Conservation (phyloP, 2,888 invertebrate species). For the Drosophila stalkeri region DNA sequence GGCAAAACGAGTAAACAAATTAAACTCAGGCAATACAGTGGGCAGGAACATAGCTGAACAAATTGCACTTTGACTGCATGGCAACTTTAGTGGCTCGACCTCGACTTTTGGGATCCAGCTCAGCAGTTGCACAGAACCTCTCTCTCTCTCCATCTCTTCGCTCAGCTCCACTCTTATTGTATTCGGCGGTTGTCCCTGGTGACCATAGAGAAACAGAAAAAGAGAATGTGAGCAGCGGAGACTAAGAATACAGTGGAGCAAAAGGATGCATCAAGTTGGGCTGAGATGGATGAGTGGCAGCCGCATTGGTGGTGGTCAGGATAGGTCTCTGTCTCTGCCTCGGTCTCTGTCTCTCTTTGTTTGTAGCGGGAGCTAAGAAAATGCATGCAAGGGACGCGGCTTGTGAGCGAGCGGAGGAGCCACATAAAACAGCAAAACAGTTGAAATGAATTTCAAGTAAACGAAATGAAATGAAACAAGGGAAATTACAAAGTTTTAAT, state of each 20-base stretch:
- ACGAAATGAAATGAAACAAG: constrained; percentile 81
- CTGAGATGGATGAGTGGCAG: constrained; percentile 61
- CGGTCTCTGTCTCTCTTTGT: constrained; percentile 1
- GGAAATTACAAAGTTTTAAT: constrained; percentile 81
- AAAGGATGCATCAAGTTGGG: constrained; percentile 31
- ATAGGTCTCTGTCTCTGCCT: not conserved
- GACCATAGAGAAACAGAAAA: constrained; percentile 51
- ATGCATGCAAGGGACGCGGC: constrained; percentile 33
- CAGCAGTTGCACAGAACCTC: constrained; percentile 38
- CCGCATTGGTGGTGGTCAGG: constrained; percentile 44
- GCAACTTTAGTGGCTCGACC: constrained; percentile 68
- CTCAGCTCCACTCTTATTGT: constrained; percentile 39
- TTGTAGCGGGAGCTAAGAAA: constrained; percentile 46
- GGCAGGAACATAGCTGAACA: constrained; percentile 62
- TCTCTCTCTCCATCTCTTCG: not conserved
- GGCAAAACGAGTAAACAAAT: constrained; percentile 66
- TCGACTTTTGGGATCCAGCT: constrained; percentile 52
- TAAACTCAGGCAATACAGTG: constrained; percentile 58
- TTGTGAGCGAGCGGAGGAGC: not conserved
- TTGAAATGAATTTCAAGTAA: constrained; percentile 79
- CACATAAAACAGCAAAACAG: constrained; percentile 46
- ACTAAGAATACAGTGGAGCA: constrained; percentile 32
- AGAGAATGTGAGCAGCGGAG: constrained; percentile 31
- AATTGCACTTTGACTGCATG: constrained; percentile 75
- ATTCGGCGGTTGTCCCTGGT: constrained; percentile 70